Base-by-base conservation (phyloP, 1,140 invertebrate genomes). In the Caerostris extrusa region DNA sequence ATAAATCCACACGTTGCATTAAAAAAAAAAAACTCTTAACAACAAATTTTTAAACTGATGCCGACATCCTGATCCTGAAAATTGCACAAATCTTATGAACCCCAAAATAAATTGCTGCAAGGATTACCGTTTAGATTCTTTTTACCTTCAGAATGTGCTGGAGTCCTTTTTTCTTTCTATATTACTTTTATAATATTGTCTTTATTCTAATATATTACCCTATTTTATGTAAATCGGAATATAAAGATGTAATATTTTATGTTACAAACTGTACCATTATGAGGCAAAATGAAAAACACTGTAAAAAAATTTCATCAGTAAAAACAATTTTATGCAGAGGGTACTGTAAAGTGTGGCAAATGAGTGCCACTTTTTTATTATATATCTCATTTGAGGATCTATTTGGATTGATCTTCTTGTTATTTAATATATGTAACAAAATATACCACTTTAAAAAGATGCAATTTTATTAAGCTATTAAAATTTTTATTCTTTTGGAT, bases 231-330 rank as follows among this genome's bases (percentile, higher is more conserved):
- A 56, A 4, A 5, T 10, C 17, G 34, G 14, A 56, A 19, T 58
- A 17, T 58, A 19, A 10, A 4, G 19, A 56, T 14, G 12, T 53
- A 14, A 58, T 12, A 53, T 58, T n/a, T 58, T 85, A 58, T 85
- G 58, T 85, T 56, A 58, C 82, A n/a, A 58, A 85, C n/a, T 85
- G 8, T 7, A 85, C 17, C 17, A 58, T 85, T 85, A 55, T n/a
- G 58, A 17, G 4, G n/a, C n/a, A 58, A 85, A 85, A 85, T 85
- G 82, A 85, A 85, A 85, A 85, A 34, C 82, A 85, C 10, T 56
- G 5, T 58, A n/a, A 58, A 56, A 8, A 85, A 77, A 77, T 77
- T 3, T 50, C 69, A 50, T 10, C 69, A 12, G 69, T n/a, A n/a
- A n/a, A n/a, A n/a, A n/a, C n/a, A n/a, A n/a, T 77, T 50, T 50